Base-by-base conservation (phyloP, 2,888 invertebrate genomes). In the Coelopa pilipes region DNA sequence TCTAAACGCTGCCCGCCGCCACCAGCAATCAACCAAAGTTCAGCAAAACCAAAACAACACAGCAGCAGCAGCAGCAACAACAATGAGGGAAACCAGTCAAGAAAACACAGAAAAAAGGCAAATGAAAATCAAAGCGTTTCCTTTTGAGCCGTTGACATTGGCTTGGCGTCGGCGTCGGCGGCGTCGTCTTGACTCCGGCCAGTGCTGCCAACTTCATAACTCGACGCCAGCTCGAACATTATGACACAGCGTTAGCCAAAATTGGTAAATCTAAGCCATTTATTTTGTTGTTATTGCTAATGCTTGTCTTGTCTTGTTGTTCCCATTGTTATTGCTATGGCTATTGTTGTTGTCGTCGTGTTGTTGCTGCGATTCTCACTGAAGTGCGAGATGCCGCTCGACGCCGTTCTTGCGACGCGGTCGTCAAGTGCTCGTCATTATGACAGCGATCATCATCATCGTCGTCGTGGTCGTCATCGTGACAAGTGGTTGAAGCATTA, bases 251-350 rank as follows among this genome's bases (percentile, higher is more conserved):
- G 12, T 60, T n/a, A 19, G 49, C 71, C 71, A 53, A 69, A 76
- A 73, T 65, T 68, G 76, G 70, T 62, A 69, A 74, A 68, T 73
- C 73, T 63, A 74, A 71, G 34, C 34, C 2, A 34, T 34, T 34
- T 34, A 34, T 34, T 34, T 34, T 34, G 34, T 34, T 34, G 34
- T 34, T 34, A 34, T 34, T 34, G n/a, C n/a, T n/a, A n/a, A n/a
- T n/a, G n/a, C n/a, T n/a, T n/a, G n/a, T n/a, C n/a, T n/a, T n/a
- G n/a, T n/a, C n/a, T n/a, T n/a, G n/a, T n/a, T n/a, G n/a, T n/a
- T n/a, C n/a, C n/a, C n/a, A n/a, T n/a, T n/a, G n/a, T n/a, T n/a
- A n/a, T n/a, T n/a, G n/a, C n/a, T n/a, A n/a, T n/a, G n/a, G n/a
- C n/a, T n/a, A n/a, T n/a, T n/a, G n/a, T n/a, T n/a, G n/a, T n/a